These are phyloP conservation scores for Conomelus anceps DNA, from an alignment of 2,888 invertebrate genomes.

Conservation along the genomic window DNA sequence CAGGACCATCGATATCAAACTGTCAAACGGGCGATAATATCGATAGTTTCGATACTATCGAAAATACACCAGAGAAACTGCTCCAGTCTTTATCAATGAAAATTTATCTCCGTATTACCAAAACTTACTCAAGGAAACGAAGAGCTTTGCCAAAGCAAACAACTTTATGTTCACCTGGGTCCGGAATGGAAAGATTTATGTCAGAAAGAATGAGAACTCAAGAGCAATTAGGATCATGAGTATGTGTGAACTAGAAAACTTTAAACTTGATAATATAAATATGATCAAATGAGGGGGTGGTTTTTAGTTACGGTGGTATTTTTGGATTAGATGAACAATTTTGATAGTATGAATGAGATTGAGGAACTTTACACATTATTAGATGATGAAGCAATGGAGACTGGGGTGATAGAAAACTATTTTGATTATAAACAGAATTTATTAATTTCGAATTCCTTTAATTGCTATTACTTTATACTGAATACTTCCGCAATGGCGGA, in stretches of 20 bases:
- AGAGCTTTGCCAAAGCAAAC: neutral
- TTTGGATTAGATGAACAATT: too few species aligned
- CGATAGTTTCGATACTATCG: too few species aligned
- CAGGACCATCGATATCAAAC: too few species aligned
- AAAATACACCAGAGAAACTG: neutral
- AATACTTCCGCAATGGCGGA: too few species aligned
- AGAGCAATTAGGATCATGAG: neutral
- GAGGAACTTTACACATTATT: neutral
- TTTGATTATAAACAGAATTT: too few species aligned
- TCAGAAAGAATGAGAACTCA: neutral
- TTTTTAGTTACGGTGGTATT: too few species aligned
- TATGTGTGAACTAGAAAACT: neutral
- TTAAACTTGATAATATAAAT: neutral
- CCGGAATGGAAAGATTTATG: neutral
- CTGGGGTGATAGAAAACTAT: neutral
- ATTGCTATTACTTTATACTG: too few species aligned
- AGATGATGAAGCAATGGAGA: neutral
- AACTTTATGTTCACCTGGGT: neutral
- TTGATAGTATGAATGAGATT: neutral
- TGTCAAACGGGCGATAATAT: too few species aligned
- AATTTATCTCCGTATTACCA: neutral
- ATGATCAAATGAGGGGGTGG: neutral
- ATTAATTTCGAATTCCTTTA: too few species aligned
- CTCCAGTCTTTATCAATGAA: neutral
- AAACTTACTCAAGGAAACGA: neutral